Evolutionary conservation across 2,888 invertebrate genomes (phyloP).

Genomic region (Acrobeloides nanus): DNA sequence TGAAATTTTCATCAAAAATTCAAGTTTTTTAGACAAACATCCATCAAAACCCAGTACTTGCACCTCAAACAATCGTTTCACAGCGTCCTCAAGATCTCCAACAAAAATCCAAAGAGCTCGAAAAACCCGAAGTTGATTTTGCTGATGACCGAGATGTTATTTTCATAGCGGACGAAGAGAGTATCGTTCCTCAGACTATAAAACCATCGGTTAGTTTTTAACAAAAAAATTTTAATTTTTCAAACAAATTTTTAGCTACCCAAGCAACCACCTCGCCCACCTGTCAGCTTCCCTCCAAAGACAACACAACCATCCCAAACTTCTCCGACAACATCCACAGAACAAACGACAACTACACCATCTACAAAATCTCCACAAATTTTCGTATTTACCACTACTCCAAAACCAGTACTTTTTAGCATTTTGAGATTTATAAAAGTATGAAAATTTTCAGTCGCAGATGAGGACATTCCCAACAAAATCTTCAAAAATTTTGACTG

Average conservation of each 20-base stretch:
- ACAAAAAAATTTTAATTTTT: no score
- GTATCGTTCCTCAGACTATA: no score
- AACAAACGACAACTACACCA: neutral
- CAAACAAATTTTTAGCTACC: no score
- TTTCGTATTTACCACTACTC: constrained; percentile 33
- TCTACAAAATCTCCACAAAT: constrained; percentile 11
- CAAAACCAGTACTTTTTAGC: constrained; percentile 12
- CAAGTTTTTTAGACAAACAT: neutral
- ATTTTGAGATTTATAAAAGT: no score
- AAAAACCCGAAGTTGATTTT: neutral
- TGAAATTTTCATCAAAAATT: constrained; percentile 1
- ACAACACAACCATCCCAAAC: neutral
- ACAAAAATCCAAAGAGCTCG: neutral
- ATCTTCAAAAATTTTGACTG: no score
- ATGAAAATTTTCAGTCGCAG: no score
- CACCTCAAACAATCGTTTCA: neutral
- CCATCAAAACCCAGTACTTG: neutral
- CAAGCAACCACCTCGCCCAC: no score
- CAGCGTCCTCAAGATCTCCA: neutral
- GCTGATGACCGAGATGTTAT: constrained; percentile 2
- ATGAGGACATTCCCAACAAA: no score
- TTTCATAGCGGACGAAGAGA: no score
- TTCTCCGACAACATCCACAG: constrained; percentile 10
- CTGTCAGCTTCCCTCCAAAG: neutral
- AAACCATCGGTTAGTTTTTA: no score